A percentile compares a stretch with the other conserved stretches of the same genome.
Evolutionary conservation across 2,113 vertebrate species (phyloP).

Genomic region (Psittacula cyanocephala): DNA sequence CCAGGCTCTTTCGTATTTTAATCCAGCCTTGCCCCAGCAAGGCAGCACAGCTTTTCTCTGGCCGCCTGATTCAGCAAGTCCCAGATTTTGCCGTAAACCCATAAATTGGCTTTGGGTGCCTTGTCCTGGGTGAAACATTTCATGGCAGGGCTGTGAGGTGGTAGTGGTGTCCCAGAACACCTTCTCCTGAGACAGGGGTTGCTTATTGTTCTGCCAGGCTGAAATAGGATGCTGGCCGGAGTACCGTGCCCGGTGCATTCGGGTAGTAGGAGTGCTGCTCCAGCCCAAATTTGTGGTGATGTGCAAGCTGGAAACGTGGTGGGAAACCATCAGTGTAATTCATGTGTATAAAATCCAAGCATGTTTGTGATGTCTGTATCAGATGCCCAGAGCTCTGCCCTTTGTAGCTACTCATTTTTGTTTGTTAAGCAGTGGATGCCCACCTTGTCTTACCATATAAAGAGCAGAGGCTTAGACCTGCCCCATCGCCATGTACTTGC

Average conservation of each 20-base stretch:
- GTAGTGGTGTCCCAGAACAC: not conserved
- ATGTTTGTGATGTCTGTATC: not conserved
- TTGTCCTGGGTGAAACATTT: rapidly evolving
- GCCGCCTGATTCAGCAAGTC: constrained; percentile 23
- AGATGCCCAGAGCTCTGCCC: not conserved
- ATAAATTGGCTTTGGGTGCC: not conserved
- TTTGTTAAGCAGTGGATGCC: not conserved
- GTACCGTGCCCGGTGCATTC: rapidly evolving
- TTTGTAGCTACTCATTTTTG: not conserved
- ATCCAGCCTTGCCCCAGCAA: not conserved
- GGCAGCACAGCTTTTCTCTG: not conserved
- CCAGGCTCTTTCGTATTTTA: constrained; percentile 15
- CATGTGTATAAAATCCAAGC: rapidly evolving
- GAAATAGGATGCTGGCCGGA: not conserved
- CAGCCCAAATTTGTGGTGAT: not conserved
- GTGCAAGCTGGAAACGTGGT: not conserved
- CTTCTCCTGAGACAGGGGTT: not conserved
- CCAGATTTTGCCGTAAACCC: not conserved
- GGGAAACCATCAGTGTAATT: not conserved
- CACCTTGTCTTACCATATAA: not conserved
- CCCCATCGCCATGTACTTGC: not conserved
- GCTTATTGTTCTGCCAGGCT: not conserved
- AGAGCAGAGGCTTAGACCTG: not conserved
- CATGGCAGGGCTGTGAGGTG: not conserved
- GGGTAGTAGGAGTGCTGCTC: not conserved